These are phyloP conservation scores for Laspeyria flexula DNA, from an alignment of 2,888 invertebrate species.

Conservation along the genomic window DNA sequence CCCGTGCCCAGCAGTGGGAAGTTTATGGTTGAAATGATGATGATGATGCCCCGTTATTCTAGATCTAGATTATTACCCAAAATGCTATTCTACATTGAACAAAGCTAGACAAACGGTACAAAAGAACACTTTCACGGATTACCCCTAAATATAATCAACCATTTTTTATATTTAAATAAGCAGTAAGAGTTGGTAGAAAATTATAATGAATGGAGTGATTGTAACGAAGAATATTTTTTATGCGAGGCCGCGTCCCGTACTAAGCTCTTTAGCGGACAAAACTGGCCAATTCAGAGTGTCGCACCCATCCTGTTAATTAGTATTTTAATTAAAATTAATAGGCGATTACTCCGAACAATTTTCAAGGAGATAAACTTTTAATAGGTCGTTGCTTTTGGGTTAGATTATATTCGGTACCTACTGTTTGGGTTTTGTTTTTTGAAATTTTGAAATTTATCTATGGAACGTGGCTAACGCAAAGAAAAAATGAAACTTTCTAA, in stretches of 20 bases:
- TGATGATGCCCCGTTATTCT: too few relatives aligned
- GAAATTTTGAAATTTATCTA: background rate
- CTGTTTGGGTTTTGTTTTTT: background rate
- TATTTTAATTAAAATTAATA: conserved; percentile 81
- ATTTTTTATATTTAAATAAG: conserved; percentile 56
- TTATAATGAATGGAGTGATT: conserved; percentile 74
- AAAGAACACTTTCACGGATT: conserved; percentile 52
- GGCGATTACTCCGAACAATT: conserved; percentile 68
- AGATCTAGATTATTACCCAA: conserved; percentile 38
- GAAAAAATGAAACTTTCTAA: too few relatives aligned
- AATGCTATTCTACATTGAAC: conserved; percentile 37
- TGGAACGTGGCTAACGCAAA: background rate
- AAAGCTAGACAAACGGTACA: conserved; percentile 34
- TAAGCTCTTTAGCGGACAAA: conserved; percentile 69
- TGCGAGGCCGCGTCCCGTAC: conserved; percentile 42
- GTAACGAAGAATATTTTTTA: conserved; percentile 68
- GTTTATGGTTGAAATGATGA: too few relatives aligned
- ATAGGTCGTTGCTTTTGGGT: conserved; percentile 41
- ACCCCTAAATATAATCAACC: conserved; percentile 67
- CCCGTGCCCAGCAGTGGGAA: too few relatives aligned
- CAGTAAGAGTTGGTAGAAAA: conserved; percentile 55
- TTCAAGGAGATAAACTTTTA: conserved; percentile 62
- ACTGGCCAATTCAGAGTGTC: conserved; percentile 72
- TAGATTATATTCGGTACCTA: conserved; percentile 20
- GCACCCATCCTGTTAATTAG: conserved; percentile 72